Conservation (phyloP, 30 jellyfish, hydroid and myxozoan genomes). For the Sanderia malayensis region DNA sequence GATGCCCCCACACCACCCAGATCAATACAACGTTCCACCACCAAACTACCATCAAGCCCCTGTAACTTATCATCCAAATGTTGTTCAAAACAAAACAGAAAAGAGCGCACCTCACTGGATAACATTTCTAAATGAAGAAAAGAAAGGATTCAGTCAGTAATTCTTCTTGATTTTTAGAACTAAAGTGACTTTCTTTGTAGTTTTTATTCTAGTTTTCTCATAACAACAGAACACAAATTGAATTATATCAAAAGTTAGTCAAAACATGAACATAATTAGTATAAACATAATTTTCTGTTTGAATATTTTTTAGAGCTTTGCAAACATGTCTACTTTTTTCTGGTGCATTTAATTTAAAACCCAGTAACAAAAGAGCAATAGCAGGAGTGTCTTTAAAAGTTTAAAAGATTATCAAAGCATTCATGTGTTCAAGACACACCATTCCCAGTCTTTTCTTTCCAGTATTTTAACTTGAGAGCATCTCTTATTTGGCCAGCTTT, state of each 20-base stretch:
- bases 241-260: neutral
- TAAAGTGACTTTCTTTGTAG: too few relatives aligned
- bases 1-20: too few relatives aligned
- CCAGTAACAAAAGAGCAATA: too few relatives aligned
- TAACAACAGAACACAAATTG: too few relatives aligned
- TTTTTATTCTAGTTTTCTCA: too few relatives aligned
- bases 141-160: neutral
- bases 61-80: neutral
- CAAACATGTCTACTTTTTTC: too few relatives aligned
- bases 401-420: neutral
- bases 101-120: neutral
- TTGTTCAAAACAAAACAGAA: neutral
- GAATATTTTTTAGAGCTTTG: neutral
- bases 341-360: neutral
- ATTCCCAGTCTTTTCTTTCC: neutral
- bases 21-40: neutral
- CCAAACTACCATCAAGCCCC: neutral
- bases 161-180: neutral
- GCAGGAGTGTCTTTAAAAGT: too few relatives aligned
- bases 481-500: neutral
- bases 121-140: neutral
- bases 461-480: neutral
- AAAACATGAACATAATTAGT: neutral
- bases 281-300: neutral
- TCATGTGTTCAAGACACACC: neutral